Evolutionary conservation across 2,888 invertebrate species (phyloP), one percentile per base, ranked within the genome.

Genomic region (Xanthia togata): DNA sequence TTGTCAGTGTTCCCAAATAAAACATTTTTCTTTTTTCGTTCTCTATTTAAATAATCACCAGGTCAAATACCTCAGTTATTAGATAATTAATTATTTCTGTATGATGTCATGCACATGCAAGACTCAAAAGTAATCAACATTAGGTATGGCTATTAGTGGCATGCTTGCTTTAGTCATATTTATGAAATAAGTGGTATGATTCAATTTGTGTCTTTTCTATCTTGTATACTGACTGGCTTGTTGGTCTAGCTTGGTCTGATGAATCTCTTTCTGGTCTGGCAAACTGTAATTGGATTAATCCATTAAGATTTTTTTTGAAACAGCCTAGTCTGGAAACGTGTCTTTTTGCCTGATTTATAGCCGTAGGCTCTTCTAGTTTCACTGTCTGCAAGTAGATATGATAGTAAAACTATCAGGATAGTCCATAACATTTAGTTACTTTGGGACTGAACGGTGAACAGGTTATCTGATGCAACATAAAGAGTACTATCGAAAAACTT

Each of bases 21-120:
- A 31, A 2, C 2, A 31, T 31, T 31, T 31, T 31, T 31, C 31
- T 31, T 31, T 31, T 31, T 2, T 31, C 2, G 1, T 2, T 31
- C 31, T 31, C 9, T 53, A 23, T 53, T n/a, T 55, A 31, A 76
- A 44, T 23, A 35, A 11, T 20, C 0, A 57, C 0, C 31, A 44
- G 65, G 35, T 80, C 59, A 73, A 59, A 53, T 80, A 73, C 65
- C 73, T 65, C 11, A n/a, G n/a, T 62, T 1, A 1, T 73, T 73
- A 73, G 57, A 64, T 64, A 64, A 64, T 23, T 1, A n/a, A 76
- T 47, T 23, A 50, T 23, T 53, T 62, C 14, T 50, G 26, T 68
- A 82, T 76, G 82, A 79, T 57, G 57, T 81, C 76, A 81, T 60
- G 14, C 5, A 50, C 50, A 50, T 4, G 20, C 14, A 73, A 35